Base-by-base conservation (phyloP, 1,140 invertebrate species). In the Bemisia tabaci region DNA sequence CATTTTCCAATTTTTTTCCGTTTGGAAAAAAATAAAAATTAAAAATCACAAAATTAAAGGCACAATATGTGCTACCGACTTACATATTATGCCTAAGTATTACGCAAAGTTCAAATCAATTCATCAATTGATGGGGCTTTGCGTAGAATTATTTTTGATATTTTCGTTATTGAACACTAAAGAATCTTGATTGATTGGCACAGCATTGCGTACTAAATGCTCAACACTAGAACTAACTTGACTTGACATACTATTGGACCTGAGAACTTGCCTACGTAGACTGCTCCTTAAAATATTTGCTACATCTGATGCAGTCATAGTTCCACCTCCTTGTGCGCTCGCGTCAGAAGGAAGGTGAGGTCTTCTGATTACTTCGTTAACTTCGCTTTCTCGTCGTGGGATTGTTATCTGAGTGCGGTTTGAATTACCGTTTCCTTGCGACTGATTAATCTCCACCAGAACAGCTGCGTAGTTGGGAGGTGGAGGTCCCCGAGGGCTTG, bases 381-480 rank as follows among this genome's bases (percentile, higher is more conserved):
- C 62, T 60, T 69, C 24, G 59, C 26, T 59, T 65, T 64, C 60
- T 26, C 62, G 24, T 11, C 26, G 26, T 22, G 9, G 60, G 0
- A 64, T 27, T 12, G 0, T 39, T 12, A 60, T 65, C 0, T 62
- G 61, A 12, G 68, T 25, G 62, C 69, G 0, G 63, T 69, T 64
- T 9, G 71, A 69, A 22, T 74, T 70, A 21, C 72, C 65, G 22
- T 74, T 65, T 26, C 73, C 70, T 24, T 68, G 48, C 2, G 72
- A 72, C 68, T 80, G 78, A 67, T 80, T 81, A 74, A 84, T 84
- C 70, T 84, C 82, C 0, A 85, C 82, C 39, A 86, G 74, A 1
- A 87, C 84, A 0, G 83, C 79, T 22, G 82, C 81, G 66, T 87
- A 87, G 71, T 85, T 82, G 0, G 85, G 84, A 0, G 84, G 84